Base-by-base conservation (phyloP, 2,797 vertebrate species). In the Merluccius polli region DNA sequence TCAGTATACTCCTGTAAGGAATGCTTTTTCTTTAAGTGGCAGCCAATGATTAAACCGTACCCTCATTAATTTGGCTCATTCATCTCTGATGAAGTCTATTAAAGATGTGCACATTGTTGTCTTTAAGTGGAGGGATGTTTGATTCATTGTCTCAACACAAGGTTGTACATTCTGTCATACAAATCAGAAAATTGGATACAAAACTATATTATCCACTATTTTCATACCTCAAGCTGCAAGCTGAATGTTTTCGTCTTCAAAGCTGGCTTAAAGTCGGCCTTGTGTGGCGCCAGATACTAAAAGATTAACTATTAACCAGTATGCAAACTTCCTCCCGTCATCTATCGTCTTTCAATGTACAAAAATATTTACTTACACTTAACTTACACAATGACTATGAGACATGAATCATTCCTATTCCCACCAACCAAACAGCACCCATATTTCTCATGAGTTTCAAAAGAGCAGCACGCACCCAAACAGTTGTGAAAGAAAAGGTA, bases 401-500 rank as follows among this genome's bases (percentile, higher is more conserved):
- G 11, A 52, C 1, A 18, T 21, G 44, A 7, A 0, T 21, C 44
- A 18, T 21, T 21, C 18, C 44, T 18, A 5, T 21, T 21, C 44
- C 44, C 44, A 52, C 7, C 44, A 18, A 18, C 0, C 16, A 18
- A 52, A 52, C 18, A 52, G 44, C 44, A 21, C 44, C 44, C 44
- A 52, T 21, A 52, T 44, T 44, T 44, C 41, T 15, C 41, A 44
- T 44, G 41, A 18, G 81, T 91, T 90, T 91, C 85, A 82, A 70
- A 83, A 76, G 80, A 90, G 85, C 89, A 91, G 87, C 89, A 87
- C 86, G 86, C 91, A 80, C 84, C 83, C 84, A 85, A 91, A 90
- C 87, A 86, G 89, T 88, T 90, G 88, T 84, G 81, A 82, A 81
- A 86, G 82, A 87, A 89, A 82, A 59, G 6, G 21, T 86, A 91